Base-by-base conservation (phyloP, 2,113 vertebrate species). In the human region DNA sequence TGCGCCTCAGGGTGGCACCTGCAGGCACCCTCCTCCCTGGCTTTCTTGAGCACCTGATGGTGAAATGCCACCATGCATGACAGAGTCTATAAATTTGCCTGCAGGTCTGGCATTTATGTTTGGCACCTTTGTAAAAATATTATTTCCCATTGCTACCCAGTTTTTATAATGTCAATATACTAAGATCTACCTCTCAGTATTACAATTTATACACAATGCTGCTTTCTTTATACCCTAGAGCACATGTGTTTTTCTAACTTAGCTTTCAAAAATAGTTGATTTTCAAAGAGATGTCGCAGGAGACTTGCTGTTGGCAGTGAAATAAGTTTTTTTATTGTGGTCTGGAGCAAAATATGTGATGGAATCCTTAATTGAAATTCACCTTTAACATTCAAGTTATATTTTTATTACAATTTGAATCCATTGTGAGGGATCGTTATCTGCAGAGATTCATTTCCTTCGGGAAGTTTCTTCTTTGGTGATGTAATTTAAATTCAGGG, bases 121-220 rank as follows among this genome's bases (percentile, higher is more conserved):
- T 93, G 93, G 97, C 97, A 97, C 97, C 97, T 98, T 97, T 97
- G 96, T 97, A 92, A 97, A 98, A 98, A 92, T 92, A 96, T 59
- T 90, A 95, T 97, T 98, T 98, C 97, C 97, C 96, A 32, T 94
- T 52, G 97, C 98, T 97, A 0, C 89, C 94, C 0, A 0, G 40
- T 68, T 98, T 98, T 98, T 98, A 90, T 96, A 98, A 98, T 97
- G 97, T 97, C 98, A 97, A 0, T 96, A 92, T 92, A 76, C 95
- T 85, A 35, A 97, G 97, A 96, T 96, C 96, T 97, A 27, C 96
- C 79, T 96, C 88, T 94, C 72, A 8, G 97, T 80, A 73, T 97
- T 97, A 59, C 96, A 90, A 92, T 25, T 93, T 93, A 89, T 90
- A 93, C 94, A 81, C 96, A 30, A 13, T 0, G 0, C 98, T 66